Conservation (phyloP, 1,140 invertebrate species). For the Drosophila lacteicornis region DNA sequence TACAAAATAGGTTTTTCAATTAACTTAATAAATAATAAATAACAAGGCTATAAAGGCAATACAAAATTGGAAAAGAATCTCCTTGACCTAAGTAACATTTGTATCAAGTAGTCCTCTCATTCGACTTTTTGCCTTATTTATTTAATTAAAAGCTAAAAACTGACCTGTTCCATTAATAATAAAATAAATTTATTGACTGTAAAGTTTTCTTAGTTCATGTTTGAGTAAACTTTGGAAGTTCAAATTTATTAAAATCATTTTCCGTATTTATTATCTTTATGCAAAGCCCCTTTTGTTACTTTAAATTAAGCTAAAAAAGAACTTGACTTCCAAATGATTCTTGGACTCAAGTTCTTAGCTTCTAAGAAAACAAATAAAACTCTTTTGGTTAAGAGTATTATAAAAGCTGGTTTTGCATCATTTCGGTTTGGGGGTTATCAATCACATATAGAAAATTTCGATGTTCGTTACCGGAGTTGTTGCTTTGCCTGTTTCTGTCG, state of each 20-base stretch:
- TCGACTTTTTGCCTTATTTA: neutral
- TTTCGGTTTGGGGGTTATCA: slow-evolving; percentile 73
- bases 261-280: too few species aligned
- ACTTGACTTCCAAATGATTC: neutral
- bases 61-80: too few species aligned
- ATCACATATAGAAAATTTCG: slow-evolving; percentile 78
- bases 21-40: too few species aligned
- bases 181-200: neutral
- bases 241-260: neutral
- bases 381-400: slow-evolving; percentile 11
- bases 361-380: neutral
- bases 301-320: rapidly evolving
- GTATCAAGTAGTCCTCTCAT: too few species aligned
- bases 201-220: neutral
- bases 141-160: too few species aligned
- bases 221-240: neutral
- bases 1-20: too few species aligned
- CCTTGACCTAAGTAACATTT: too few species aligned
- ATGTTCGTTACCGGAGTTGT: slow-evolving; percentile 13
- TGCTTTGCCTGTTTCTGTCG: slow-evolving; percentile 26
- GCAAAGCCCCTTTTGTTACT: rapidly evolving
- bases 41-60: too few species aligned
- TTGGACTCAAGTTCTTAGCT: neutral
- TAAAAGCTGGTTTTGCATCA: slow-evolving; percentile 73
- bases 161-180: neutral